phyloP scores from a whole-genome alignment of 1,140 invertebrate species.

The Manduca sexta region DNA sequence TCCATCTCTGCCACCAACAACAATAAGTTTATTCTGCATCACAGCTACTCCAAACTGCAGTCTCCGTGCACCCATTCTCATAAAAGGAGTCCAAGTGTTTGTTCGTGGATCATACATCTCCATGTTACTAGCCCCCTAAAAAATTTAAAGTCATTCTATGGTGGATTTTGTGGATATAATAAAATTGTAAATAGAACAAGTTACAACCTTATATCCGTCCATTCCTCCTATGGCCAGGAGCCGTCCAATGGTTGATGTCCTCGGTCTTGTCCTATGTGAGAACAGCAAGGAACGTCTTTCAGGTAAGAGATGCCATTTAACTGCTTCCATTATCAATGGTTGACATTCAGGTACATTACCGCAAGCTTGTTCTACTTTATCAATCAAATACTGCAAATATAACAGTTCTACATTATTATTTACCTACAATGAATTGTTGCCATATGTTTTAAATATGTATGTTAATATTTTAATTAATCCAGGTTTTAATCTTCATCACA shows the following conservation, averaged over 20 bases:
- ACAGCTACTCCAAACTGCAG: conserved; percentile 94
- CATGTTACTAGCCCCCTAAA: conserved; percentile 86
- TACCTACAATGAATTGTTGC: too few relatives aligned
- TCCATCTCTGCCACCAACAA: conserved; percentile 93
- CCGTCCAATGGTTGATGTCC: conserved; percentile 92
- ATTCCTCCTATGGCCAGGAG: conserved; percentile 93
- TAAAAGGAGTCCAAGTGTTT: conserved; percentile 86
- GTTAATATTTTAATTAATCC: too few relatives aligned
- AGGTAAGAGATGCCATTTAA: conserved; percentile 93
- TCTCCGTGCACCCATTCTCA: conserved; percentile 86
- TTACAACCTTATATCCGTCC: conserved; percentile 83
- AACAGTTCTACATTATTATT: too few relatives aligned
- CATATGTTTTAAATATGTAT: too few relatives aligned
- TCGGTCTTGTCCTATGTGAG: conserved; percentile 84
- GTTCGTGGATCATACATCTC: conserved; percentile 91
- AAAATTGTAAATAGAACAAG: too few relatives aligned
- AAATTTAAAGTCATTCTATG: too few relatives aligned
- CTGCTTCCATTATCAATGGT: conserved; percentile 92
- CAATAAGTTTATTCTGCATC: conserved; percentile 86
- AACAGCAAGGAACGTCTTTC: conserved; percentile 86
- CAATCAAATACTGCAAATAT: conserved; percentile 83
- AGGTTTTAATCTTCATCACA: too few relatives aligned
- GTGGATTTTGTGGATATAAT: too few relatives aligned
- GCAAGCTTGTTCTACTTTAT: conserved; percentile 83
- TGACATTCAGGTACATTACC: conserved; percentile 82